Percentiles rank a stretch among this genome's conserved stretches.
phyloP scores from a whole-genome alignment of 2,113 vertebrate genomes.

The human (Homo sapiens) region DNA sequence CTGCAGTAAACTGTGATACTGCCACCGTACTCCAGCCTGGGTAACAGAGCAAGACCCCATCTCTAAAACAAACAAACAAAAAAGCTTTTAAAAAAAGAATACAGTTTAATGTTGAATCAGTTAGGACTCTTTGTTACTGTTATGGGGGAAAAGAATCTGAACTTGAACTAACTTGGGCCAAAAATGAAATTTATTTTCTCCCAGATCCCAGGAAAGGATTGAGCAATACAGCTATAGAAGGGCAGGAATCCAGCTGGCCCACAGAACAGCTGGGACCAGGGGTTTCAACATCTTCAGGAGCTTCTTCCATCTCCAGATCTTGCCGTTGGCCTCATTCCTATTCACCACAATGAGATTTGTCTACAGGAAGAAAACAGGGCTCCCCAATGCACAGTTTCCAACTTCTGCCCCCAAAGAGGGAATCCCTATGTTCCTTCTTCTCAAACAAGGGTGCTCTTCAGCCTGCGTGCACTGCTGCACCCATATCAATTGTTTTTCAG shows the following conservation, averaged over 20 bases:
- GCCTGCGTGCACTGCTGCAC: not conserved
- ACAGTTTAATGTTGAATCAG: not conserved
- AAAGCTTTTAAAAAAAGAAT: too few relatives aligned
- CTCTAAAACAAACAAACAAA: too few relatives aligned
- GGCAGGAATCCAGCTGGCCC: not conserved
- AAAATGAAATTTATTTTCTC: constrained; percentile 9
- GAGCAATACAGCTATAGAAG: not conserved
- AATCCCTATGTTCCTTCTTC: not conserved
- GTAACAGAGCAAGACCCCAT: too few relatives aligned
- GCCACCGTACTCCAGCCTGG: too few relatives aligned
- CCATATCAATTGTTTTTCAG: not conserved
- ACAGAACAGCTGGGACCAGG: not conserved
- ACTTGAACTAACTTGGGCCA: not conserved
- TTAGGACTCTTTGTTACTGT: not conserved
- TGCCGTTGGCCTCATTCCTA: not conserved
- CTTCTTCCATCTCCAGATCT: not conserved
- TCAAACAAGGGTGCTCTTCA: not conserved
- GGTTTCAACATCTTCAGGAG: not conserved
- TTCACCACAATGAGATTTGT: not conserved
- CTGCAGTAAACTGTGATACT: too few relatives aligned
- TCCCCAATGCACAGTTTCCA: not conserved
- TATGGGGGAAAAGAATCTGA: not conserved
- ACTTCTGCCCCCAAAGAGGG: not conserved
- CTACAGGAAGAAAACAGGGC: not conserved
- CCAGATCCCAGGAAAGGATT: not conserved